Evolutionary conservation across 2,113 vertebrate genomes (phyloP).

Genomic region (Thomomys bottae): DNA sequence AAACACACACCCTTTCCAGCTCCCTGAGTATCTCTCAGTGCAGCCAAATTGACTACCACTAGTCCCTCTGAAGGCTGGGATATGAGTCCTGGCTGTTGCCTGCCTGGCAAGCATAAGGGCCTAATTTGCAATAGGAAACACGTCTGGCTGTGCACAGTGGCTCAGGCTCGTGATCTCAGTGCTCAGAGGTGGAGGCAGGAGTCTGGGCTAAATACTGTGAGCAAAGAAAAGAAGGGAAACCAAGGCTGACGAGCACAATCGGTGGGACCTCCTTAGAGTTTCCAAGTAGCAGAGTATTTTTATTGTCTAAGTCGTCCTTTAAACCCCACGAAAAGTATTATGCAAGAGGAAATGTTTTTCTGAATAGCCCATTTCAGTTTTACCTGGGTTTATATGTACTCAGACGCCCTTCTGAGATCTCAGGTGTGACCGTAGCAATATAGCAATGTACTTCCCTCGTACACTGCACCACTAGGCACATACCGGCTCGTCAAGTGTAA

Average conservation of each 20-base stretch:
- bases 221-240: no score
- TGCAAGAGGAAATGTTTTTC: slow-evolving; percentile 51
- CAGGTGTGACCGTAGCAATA: no score
- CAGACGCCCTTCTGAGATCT: neutral
- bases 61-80: neutral
- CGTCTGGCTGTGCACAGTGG: no score
- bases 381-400: slow-evolving; percentile 67
- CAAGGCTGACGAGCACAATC: no score
- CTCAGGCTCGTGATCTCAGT: no score
- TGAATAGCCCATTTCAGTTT: slow-evolving; percentile 72
- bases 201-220: no score
- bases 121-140: no score
- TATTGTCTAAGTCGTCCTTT: neutral
- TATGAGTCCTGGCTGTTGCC: no score
- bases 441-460: neutral
- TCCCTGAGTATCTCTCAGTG: neutral
- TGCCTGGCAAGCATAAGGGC: no score
- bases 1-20: neutral
- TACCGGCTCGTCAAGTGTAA: neutral
- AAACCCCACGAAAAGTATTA: slow-evolving; percentile 18
- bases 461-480: slow-evolving; percentile 11
- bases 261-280: neutral
- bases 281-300: neutral
- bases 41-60: neutral
- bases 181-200: no score